Conservation (phyloP, 2,888 invertebrate species). For the Cosmia trapezina region DNA sequence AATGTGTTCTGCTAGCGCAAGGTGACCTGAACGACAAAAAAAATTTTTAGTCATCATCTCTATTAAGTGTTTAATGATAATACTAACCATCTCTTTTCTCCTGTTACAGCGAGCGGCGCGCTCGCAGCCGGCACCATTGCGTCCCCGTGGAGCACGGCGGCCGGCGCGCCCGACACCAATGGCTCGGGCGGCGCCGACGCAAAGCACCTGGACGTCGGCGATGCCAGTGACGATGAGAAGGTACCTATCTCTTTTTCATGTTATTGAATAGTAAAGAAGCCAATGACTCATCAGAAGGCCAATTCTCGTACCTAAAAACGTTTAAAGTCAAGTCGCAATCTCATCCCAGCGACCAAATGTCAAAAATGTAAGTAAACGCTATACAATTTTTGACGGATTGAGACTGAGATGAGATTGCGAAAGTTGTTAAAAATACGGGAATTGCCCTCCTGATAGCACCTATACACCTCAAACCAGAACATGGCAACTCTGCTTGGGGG, state of each 20-base stretch:
- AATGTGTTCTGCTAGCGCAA: no score
- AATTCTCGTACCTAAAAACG: no score
- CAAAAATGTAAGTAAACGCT: no score
- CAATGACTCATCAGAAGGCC: no score
- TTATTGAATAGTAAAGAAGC: not conserved
- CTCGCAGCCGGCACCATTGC: slow-evolving; percentile 97
- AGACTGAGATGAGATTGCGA: no score
- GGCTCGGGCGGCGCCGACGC: slow-evolving; percentile 96
- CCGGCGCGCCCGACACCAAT: slow-evolving; percentile 95
- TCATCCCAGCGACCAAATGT: no score
- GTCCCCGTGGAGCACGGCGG: slow-evolving; percentile 98
- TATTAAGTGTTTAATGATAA: not conserved
- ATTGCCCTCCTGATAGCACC: no score
- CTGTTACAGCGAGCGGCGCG: slow-evolving; percentile 89
- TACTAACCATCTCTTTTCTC: slow-evolving; percentile 2
- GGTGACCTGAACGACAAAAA: no score
- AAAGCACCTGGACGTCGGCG: slow-evolving; percentile 97
- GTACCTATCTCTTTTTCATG: slow-evolving; percentile 65
- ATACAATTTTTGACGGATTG: no score
- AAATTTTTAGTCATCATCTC: no score
- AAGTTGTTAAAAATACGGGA: no score
- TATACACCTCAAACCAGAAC: not conserved
- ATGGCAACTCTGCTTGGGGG: not conserved
- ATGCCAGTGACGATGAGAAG: slow-evolving; percentile 95
- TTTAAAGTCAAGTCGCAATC: no score